Conservation (phyloP, 2,113 vertebrate genomes). For the Chaetura pelagica region DNA sequence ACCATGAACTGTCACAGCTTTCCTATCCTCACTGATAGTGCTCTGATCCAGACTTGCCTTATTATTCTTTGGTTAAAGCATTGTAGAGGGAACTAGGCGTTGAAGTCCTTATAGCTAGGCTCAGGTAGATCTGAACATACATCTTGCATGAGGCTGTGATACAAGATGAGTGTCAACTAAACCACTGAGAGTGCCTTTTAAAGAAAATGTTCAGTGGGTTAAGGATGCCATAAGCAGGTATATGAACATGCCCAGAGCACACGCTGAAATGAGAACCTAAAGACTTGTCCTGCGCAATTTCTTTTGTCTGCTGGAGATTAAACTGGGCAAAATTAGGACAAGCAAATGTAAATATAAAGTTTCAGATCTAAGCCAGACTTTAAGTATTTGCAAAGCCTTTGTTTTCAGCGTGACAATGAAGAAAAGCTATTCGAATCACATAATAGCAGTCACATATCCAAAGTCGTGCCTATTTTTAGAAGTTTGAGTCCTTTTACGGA, state of each 20-base stretch:
- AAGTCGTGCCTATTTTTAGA: not conserved
- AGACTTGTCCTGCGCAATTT: not conserved
- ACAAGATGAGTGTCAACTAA: not conserved
- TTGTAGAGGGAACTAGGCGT: not conserved
- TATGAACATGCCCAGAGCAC: not conserved
- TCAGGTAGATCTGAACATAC: not conserved
- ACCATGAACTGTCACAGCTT: not conserved
- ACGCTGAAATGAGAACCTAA: not conserved
- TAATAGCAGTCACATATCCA: not conserved
- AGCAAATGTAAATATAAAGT: not conserved
- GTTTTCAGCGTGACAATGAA: not conserved
- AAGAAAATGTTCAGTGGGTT: not conserved
- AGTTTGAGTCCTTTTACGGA: not conserved
- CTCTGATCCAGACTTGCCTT: not conserved
- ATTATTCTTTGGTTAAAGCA: not conserved
- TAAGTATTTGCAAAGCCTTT: not conserved
- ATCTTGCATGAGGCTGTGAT: accelerated
- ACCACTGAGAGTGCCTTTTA: not conserved
- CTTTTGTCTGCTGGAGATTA: not conserved
- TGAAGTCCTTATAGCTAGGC: not conserved
- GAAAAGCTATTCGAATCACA: not conserved
- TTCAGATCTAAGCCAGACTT: not conserved
- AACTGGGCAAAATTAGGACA: not conserved
- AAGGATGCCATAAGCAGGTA: accelerated
- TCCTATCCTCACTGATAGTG: accelerated